Percentiles rank a stretch among this genome's conserved stretches.
Evolutionary conservation across 37 sponge, comb jelly and placozoan species (phyloP).

Genomic region (Agelas oroides): DNA sequence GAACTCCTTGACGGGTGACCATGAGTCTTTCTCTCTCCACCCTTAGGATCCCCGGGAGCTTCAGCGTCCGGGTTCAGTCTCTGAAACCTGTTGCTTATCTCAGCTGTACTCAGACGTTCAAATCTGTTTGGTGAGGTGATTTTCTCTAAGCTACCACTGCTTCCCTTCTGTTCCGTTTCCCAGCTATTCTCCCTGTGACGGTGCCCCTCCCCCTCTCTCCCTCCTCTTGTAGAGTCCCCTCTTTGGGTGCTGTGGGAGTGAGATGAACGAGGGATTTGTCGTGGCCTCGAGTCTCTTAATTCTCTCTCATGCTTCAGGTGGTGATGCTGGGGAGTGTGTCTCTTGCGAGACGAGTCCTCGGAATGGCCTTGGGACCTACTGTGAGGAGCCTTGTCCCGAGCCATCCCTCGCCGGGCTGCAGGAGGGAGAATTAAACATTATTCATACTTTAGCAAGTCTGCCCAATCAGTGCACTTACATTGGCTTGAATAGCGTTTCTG

Average conservation of each 20-base stretch:
- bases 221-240: not conserved
- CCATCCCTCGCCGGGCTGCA: not conserved
- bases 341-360: not conserved
- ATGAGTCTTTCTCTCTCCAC: too few relatives aligned
- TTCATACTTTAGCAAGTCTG: not conserved
- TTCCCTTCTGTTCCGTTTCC: not conserved
- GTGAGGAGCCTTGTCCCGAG: not conserved
- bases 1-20: too few relatives aligned
- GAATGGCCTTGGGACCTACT: not conserved
- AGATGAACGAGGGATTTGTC: too few relatives aligned
- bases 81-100: conserved; percentile 20
- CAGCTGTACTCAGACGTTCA: not conserved
- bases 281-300: not conserved
- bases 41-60: not conserved
- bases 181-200: not conserved
- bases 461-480: not conserved
- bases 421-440: not conserved
- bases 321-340: not conserved
- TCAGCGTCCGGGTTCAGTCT: conserved; percentile 19
- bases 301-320: not conserved
- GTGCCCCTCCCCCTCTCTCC: not conserved
- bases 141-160: not conserved
- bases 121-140: not conserved
- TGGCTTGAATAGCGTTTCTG: not conserved
- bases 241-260: not conserved